Evolutionary conservation across 2,888 invertebrate species (phyloP).

Genomic region (Dryocosmus kuriphilus): DNA sequence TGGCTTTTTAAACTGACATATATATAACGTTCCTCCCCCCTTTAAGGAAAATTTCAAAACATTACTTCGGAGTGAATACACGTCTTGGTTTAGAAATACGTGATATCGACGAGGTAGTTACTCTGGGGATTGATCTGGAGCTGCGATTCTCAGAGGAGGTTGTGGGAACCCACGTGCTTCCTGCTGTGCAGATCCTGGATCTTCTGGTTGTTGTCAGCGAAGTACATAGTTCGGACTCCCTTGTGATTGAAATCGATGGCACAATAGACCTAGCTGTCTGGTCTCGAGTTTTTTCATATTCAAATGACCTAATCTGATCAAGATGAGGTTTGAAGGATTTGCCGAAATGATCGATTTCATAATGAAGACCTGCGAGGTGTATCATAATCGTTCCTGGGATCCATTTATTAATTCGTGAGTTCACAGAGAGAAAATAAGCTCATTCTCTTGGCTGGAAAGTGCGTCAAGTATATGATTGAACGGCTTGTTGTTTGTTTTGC

Average conservation of each 20-base stretch:
- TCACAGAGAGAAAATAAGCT: too few species aligned
- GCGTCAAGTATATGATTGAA: conserved; percentile 33
- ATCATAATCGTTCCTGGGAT: conserved; percentile 37
- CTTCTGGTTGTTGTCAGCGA: not conserved
- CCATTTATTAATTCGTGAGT: too few species aligned
- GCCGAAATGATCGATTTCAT: conserved; percentile 40
- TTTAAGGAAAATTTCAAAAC: too few species aligned
- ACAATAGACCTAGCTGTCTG: not conserved
- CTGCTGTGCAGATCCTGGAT: not conserved
- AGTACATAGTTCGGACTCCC: not conserved
- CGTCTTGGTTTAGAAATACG: not conserved
- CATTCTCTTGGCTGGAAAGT: conserved; percentile 32
- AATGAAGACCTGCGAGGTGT: conserved; percentile 45
- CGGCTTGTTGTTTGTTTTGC: conserved; percentile 42
- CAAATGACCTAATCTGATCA: conserved; percentile 17
- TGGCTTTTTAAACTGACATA: too few species aligned
- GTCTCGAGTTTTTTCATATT: not conserved
- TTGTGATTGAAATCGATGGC: too few species aligned
- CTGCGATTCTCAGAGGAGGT: too few species aligned
- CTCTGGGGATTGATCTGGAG: too few species aligned
- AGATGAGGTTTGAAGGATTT: conserved; percentile 26
- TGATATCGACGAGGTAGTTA: not conserved
- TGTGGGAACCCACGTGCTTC: not conserved
- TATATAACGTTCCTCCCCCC: too few species aligned
- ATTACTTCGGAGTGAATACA: too few species aligned